Conservation (phyloP, 2,113 vertebrate species). For the Pithys albifrons region DNA sequence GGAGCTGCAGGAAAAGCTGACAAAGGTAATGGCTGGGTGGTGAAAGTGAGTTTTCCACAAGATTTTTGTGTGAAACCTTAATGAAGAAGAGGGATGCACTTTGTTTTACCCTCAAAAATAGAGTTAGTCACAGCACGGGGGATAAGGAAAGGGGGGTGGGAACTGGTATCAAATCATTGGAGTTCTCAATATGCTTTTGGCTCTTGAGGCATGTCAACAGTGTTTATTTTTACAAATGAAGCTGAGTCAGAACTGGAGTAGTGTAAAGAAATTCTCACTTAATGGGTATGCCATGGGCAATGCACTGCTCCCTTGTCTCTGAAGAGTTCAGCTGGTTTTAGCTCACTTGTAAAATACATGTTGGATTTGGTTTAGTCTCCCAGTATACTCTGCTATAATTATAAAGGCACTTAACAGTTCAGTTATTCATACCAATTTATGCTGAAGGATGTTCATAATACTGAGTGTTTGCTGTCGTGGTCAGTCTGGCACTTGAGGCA, state of each 20-base stretch:
- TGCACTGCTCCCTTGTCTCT: not conserved
- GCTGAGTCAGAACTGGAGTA: constrained; percentile 65
- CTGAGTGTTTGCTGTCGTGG: not conserved
- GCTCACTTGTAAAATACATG: not conserved
- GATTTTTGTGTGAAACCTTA: constrained; percentile 22
- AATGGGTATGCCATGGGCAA: not conserved
- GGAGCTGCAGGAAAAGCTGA: constrained; percentile 93
- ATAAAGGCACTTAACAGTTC: not conserved
- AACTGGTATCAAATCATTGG: constrained; percentile 56
- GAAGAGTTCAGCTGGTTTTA: not conserved
- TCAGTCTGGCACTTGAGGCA: not conserved
- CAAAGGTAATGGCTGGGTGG: constrained; percentile 83
- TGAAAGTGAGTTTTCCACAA: not conserved
- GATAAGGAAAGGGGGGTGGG: constrained; percentile 31
- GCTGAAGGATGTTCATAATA: not conserved
- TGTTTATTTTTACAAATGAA: constrained; percentile 74
- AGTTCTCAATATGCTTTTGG: constrained; percentile 49
- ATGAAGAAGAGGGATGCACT: constrained; percentile 31
- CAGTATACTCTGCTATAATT: not conserved
- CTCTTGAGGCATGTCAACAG: constrained; percentile 64
- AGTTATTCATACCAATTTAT: not conserved
- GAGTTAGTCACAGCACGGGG: constrained; percentile 59
- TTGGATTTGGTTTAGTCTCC: not conserved
- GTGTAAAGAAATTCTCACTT: constrained; percentile 52
- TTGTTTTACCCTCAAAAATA: constrained; percentile 51